Evolutionary conservation across 2,888 invertebrate species (phyloP).

Genomic region (Uropetala carovei): DNA sequence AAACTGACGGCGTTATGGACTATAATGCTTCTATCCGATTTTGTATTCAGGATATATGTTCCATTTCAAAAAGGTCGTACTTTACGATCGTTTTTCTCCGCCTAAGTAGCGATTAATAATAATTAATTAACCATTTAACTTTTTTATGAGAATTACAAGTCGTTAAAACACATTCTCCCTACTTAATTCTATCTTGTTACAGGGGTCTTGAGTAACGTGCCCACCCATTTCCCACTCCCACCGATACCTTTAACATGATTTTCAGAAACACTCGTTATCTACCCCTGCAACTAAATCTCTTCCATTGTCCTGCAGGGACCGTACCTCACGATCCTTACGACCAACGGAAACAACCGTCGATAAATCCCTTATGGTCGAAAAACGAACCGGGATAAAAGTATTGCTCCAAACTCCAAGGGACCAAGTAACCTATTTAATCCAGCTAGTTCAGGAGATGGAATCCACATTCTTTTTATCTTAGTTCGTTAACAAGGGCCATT

Average conservation of each 20-base stretch:
- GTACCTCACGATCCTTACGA: slow-evolving; percentile 30
- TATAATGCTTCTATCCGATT: not conserved
- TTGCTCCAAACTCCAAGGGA: slow-evolving; percentile 25
- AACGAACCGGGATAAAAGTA: slow-evolving; percentile 11
- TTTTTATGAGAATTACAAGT: not conserved
- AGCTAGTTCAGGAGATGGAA: not conserved
- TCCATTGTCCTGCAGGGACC: slow-evolving; percentile 16
- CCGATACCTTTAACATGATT: slow-evolving; percentile 32
- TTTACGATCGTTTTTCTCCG: not conserved
- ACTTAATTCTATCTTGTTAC: not conserved
- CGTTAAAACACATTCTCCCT: not conserved
- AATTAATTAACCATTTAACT: not conserved
- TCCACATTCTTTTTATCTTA: not conserved
- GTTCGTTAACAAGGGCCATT: slow-evolving; percentile 14
- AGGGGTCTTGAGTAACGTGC: not conserved
- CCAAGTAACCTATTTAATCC: slow-evolving; percentile 34
- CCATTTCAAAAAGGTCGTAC: not conserved
- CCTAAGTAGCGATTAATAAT: not conserved
- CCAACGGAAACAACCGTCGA: slow-evolving; percentile 27
- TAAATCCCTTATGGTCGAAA: slow-evolving; percentile 48
- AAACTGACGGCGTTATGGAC: not conserved
- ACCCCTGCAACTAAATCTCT: slow-evolving; percentile 13
- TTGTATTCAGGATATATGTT: not conserved
- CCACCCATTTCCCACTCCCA: not conserved
- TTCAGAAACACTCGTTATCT: slow-evolving; percentile 44